phyloP scores from a whole-genome alignment of 2,888 invertebrate species.

The Coenonympha glycerion region DNA sequence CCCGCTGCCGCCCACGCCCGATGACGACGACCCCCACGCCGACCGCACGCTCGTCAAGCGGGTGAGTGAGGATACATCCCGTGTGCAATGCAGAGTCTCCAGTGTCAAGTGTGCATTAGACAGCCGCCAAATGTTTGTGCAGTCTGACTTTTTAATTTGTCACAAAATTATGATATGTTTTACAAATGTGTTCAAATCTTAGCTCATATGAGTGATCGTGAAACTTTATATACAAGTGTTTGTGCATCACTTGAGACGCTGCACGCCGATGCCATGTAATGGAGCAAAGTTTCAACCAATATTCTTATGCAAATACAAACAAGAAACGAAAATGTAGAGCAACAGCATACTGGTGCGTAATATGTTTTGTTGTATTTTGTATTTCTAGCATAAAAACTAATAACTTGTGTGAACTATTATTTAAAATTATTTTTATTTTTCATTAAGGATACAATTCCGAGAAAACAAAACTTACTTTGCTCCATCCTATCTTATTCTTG shows the following conservation, averaged over 20 bases:
- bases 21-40: slow-evolving; percentile 87
- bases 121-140: too few species aligned
- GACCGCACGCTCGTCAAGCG: slow-evolving; percentile 94
- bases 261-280: not conserved
- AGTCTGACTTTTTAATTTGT: too few species aligned
- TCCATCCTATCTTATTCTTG: not conserved
- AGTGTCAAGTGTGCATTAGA: not conserved
- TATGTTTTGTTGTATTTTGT: not conserved
- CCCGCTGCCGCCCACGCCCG: slow-evolving; percentile 95
- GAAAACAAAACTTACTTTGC: not conserved
- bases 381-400: too few species aligned
- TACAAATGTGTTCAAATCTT: too few species aligned
- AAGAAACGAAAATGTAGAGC: not conserved
- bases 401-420: too few species aligned
- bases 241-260: not conserved
- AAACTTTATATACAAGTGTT: too few species aligned
- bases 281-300: too few species aligned
- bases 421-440: too few species aligned
- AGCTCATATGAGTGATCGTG: too few species aligned
- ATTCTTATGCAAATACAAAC: too few species aligned
- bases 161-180: too few species aligned
- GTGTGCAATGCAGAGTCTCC: not conserved
- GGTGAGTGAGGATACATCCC: slow-evolving; percentile 78
- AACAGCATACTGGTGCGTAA: not conserved
- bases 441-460: not conserved